These are phyloP conservation scores for Dynastes grantii DNA, from an alignment of 2,888 invertebrate species.

Conservation along the genomic window DNA sequence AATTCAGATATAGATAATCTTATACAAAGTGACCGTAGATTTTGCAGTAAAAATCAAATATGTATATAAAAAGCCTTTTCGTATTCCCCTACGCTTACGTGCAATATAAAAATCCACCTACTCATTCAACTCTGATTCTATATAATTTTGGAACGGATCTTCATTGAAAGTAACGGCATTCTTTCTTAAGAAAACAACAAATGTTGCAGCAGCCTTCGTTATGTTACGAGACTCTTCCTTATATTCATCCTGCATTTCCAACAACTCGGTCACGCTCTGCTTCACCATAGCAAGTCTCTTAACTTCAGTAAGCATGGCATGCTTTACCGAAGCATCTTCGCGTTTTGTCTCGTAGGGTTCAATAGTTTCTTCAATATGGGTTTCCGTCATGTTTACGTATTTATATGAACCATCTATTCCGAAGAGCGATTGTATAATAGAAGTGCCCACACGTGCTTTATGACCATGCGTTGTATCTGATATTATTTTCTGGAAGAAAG, in stretches of 20 bases:
- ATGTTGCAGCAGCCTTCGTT: constrained; percentile 3
- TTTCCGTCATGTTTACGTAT: background rate
- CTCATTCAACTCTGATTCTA: background rate
- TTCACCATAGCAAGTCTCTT: background rate
- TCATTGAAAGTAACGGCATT: background rate
- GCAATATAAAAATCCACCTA: background rate
- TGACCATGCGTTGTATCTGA: no score
- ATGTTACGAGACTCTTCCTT: background rate
- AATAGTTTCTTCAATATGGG: background rate
- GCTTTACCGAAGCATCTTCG: constrained; percentile 10
- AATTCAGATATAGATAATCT: no score
- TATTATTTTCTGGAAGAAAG: no score
- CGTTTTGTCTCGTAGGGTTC: constrained; percentile 20
- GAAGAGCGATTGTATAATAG: background rate
- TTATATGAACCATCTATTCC: background rate
- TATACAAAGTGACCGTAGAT: no score
- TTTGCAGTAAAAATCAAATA: no score
- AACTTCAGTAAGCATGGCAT: background rate
- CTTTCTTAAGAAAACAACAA: background rate
- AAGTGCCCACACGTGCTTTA: background rate
- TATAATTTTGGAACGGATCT: constrained; percentile 1
- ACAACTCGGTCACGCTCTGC: background rate
- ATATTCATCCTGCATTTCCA: constrained; percentile 13
- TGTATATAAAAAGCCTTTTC: no score
- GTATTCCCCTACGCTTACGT: no score